Conservation (phyloP, 2,113 vertebrate species). For the Ophiodon elongatus region DNA sequence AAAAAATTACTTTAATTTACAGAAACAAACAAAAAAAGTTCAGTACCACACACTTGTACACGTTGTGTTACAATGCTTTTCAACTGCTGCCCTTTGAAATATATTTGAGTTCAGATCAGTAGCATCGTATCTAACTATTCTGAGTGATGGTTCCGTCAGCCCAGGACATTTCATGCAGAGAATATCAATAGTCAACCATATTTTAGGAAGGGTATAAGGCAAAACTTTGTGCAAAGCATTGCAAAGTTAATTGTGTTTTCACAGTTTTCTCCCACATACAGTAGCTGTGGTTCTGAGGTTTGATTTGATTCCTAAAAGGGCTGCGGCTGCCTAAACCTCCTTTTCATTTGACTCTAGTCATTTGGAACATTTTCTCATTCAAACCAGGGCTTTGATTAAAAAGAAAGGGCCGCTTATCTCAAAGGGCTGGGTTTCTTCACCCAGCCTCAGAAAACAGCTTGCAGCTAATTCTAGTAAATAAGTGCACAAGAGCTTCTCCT, state of each 20-base stretch:
- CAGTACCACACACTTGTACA: not conserved
- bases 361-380: constrained; percentile 78
- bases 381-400: constrained; percentile 80
- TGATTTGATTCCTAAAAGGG: constrained; percentile 72
- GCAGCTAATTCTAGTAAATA: constrained; percentile 78
- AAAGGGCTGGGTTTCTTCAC: constrained; percentile 78
- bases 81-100: constrained; percentile 13
- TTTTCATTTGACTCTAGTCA: constrained; percentile 75
- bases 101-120: constrained; percentile 1
- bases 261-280: constrained; percentile 29
- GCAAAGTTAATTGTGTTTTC: constrained; percentile 44
- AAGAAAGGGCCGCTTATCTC: constrained; percentile 81
- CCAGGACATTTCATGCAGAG: not conserved
- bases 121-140: constrained; percentile 8
- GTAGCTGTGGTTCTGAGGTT: constrained; percentile 52
- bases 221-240: constrained; percentile 43
- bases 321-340: constrained; percentile 56
- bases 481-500: constrained; percentile 71
- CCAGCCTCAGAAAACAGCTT: constrained; percentile 73
- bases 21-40: not conserved
- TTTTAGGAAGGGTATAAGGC: not conserved
- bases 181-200: not conserved
- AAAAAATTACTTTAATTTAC: not conserved
- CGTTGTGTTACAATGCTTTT: constrained; percentile 2
- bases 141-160: not conserved